These are phyloP conservation scores for Gymnoscopelus microlampas DNA, from an alignment of 2,797 vertebrate species.

Conservation along the genomic window DNA sequence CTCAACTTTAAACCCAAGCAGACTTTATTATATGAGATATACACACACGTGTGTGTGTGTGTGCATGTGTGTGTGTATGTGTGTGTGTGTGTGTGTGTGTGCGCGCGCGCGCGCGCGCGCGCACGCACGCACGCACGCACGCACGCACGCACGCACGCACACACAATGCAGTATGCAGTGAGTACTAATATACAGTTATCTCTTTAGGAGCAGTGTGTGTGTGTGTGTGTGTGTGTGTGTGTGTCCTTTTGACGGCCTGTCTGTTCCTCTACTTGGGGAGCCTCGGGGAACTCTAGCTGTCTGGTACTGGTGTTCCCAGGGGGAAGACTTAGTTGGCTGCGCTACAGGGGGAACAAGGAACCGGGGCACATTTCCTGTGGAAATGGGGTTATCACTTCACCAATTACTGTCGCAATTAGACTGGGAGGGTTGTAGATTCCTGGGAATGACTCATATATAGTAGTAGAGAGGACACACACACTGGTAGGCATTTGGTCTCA, in stretches of 20 bases:
- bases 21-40: not conserved
- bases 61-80: too few relatives aligned
- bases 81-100: too few relatives aligned
- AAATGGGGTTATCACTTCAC: constrained; percentile 84
- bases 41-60: too few relatives aligned
- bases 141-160: constrained; percentile 4
- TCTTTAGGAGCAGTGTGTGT: not conserved
- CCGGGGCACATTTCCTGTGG: constrained; percentile 81
- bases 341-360: constrained; percentile 66
- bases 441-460: constrained; percentile 71
- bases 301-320: constrained; percentile 69
- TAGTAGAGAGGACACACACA: constrained; percentile 15
- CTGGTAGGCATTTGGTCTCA: not conserved
- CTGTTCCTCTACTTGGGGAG: constrained; percentile 60
- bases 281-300: constrained; percentile 71
- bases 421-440: constrained; percentile 68
- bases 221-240: constrained; percentile 23
- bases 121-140: constrained; percentile 13
- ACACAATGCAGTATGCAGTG: not conserved
- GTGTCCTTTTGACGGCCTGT: constrained; percentile 53
- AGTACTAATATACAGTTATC: not conserved
- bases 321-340: constrained; percentile 70
- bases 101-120: constrained; percentile 11
- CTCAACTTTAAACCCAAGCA: too few relatives aligned
- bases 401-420: constrained; percentile 81